Base-by-base conservation (phyloP, 2,113 vertebrate species). In the Pteruthius melanotis region DNA sequence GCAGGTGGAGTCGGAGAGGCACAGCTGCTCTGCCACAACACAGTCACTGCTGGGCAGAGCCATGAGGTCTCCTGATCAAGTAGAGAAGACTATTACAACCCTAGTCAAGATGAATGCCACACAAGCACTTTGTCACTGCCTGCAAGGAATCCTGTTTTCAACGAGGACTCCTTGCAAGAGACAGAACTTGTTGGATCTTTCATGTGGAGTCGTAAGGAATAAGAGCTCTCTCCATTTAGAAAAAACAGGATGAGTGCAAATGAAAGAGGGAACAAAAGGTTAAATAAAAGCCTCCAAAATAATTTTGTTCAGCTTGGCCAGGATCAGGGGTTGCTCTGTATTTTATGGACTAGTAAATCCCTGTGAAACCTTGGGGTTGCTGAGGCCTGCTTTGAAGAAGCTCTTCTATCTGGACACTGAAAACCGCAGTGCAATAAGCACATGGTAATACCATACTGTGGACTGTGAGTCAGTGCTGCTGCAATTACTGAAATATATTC, bases 11-110 rank as follows among this genome's bases (percentile, higher is more conserved):
- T 99, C 97, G 2, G 96, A 97, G 79, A 98, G 91, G 95, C 99
- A 99, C 80, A 97, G 95, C 92, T 96, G 98, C 90, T 98, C 98
- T 3, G 98, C 99, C 74, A 97, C 70, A 42, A 99, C 89, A 96
- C 99, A 99, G 92, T 98, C 98, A 14, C 79, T 96, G 64, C 83
- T 95, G 4, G 79, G 12, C 82, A 94, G 71, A 92, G 95, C 87
- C 89, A 94, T 72, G 28, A 97, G 74, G 33, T 96, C 85, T 82
- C 97, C 98, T 98, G 89, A 56, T 53, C 49, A 65, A 82, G 39
- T 3, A 88, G 24, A 53, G 39, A 93, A 94, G 33, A 53, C 18
- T 59, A 21, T 84, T 82, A 95, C 56, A 59, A 79, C 33, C 54
- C 37, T 21, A 30, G 4, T 47, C 28, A 20, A 1, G 19, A 37